Evolutionary conservation across 2,888 invertebrate species (phyloP).

Genomic region (Luffia ferchaultella): DNA sequence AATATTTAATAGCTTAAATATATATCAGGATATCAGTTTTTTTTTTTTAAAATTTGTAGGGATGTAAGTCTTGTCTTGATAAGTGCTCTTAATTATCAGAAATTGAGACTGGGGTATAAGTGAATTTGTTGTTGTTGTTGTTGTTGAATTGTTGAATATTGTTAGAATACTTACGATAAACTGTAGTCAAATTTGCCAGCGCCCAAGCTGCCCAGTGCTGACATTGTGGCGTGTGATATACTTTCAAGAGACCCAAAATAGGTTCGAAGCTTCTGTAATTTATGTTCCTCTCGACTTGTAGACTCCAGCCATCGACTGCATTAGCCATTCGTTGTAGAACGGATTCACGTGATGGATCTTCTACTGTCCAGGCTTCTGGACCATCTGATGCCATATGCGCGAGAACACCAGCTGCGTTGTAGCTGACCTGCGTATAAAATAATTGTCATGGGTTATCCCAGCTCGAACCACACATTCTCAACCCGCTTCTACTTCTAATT

Average conservation of each 20-base stretch:
- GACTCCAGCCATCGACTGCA: slow-evolving; percentile 90
- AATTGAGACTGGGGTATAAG: not conserved
- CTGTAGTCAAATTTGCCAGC: slow-evolving; percentile 92
- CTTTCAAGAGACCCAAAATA: slow-evolving; percentile 82
- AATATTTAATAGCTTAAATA: too few relatives aligned
- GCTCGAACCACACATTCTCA: too few relatives aligned
- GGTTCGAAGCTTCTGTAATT: slow-evolving; percentile 97
- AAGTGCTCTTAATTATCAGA: not conserved
- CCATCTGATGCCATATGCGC: slow-evolving; percentile 97
- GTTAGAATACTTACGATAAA: slow-evolving; percentile 79
- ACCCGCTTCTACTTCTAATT: too few relatives aligned
- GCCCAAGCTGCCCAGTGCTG: slow-evolving; percentile 99
- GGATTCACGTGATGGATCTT: slow-evolving; percentile 72
- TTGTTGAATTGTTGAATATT: not conserved
- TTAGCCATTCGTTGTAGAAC: slow-evolving; percentile 79
- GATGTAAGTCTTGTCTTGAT: slow-evolving; percentile 19
- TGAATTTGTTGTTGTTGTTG: not conserved
- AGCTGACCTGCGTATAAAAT: slow-evolving; percentile 73
- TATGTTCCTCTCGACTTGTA: slow-evolving; percentile 88
- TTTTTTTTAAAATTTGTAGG: not conserved
- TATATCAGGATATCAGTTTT: slow-evolving; percentile 6
- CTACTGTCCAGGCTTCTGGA: slow-evolving; percentile 80
- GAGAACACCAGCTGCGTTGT: slow-evolving; percentile 95
- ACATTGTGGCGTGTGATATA: slow-evolving; percentile 88
- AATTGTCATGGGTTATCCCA: too few relatives aligned